Evolutionary conservation across 2,797 vertebrate genomes (phyloP), one percentile per base, ranked within the genome.

Genomic region (Pagetopsis macropterus): DNA sequence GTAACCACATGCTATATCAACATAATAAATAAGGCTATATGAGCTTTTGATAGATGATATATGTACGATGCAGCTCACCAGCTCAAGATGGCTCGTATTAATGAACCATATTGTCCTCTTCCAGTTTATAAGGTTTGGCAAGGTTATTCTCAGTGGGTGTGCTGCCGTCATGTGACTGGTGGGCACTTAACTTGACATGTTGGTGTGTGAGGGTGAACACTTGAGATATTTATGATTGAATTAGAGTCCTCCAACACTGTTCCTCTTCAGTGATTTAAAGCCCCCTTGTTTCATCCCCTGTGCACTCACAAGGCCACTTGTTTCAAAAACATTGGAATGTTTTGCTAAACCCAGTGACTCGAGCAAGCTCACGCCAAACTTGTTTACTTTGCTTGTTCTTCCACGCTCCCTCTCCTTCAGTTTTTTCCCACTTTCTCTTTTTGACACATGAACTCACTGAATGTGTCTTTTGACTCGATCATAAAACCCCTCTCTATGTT

Each of bases 311-410:
- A 90, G 90, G 90, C 80, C 48, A 79, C 90, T 90, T 92, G 90
- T 93, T 93, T 89, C 85, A 66, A 89, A 86, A 77, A 72, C 84
- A 82, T 79, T 87, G 93, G 93, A 94, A 94, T 94, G 93, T 94
- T 94, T 94, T 94, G 81, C 91, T 95, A 94, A 95, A 94, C 94
- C 83, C 90, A 73, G 79, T 93, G 92, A 93, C 94, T 94, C 90
- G 70, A 64, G 75, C 86, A 65, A 83, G 84, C 89, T 92, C 86
- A 87, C 65, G 83, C 90, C 89, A 87, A 92, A 90, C 82, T 72
- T 93, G 89, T 94, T 94, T 93, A 88, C 91, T 91, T 91, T 90
- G 80, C 89, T 88, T 82, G 79, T 84, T 88, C 83, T 70, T 66
- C 88, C 45, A 11, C 23, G 59, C 85, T 82, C 83, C 60, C 81